Conservation (phyloP, 2,888 invertebrate species). For the Branchellion lobata region DNA sequence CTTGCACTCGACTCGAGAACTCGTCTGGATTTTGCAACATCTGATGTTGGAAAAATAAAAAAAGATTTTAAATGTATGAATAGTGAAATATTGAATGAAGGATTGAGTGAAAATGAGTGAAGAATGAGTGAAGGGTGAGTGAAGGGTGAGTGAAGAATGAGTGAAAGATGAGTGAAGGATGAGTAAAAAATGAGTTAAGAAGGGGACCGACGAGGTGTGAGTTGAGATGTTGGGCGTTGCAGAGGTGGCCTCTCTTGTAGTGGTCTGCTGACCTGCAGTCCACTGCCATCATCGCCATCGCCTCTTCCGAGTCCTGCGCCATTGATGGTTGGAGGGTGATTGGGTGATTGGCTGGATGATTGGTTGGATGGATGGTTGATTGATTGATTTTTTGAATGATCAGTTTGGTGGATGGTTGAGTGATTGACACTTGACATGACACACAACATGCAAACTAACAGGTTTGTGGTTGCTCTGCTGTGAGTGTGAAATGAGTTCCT, state of each 20-base stretch:
- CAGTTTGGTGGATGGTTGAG: too few species aligned
- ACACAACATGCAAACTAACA: background rate
- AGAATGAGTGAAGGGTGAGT: too few species aligned
- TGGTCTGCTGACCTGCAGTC: constrained; percentile 95
- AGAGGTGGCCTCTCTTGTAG: constrained; percentile 92
- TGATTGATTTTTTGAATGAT: too few species aligned
- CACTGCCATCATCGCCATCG: constrained; percentile 81
- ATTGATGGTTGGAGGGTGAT: background rate
- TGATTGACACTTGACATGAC: background rate
- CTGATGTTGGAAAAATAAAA: constrained; percentile 62
- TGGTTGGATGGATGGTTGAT: too few species aligned
- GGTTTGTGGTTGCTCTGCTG: background rate
- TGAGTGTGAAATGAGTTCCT: background rate
- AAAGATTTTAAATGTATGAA: too few species aligned
- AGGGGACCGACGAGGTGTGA: constrained; percentile 71
- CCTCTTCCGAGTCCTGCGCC: constrained; percentile 53
- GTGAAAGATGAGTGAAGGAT: too few species aligned
- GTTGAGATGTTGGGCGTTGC: constrained; percentile 95
- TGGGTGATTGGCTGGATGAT: too few species aligned
- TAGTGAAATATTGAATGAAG: constrained; percentile 11
- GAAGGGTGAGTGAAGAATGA: background rate
- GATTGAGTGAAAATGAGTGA: background rate
- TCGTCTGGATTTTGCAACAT: constrained; percentile 95
- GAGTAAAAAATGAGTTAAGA: too few species aligned
- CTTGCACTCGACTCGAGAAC: constrained; percentile 90